Evolutionary conservation across 2,797 vertebrate species (phyloP).

Genomic region (Eidolon dupreanum): DNA sequence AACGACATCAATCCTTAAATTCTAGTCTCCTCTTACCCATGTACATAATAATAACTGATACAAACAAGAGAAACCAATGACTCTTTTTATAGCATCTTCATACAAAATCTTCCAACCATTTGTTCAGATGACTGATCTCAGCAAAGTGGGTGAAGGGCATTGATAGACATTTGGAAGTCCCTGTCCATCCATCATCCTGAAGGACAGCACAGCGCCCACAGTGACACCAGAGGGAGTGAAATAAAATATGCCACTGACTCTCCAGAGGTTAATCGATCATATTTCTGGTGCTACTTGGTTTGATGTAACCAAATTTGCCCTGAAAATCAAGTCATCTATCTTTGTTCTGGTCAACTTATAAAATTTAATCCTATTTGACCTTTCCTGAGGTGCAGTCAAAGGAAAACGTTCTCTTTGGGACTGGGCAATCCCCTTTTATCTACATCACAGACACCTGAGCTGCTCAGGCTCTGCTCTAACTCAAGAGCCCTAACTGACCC

Average conservation of each 20-base stretch:
- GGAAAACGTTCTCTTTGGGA: conserved; percentile 80
- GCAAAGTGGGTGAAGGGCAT: conserved; percentile 67
- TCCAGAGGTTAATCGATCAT: conserved; percentile 74
- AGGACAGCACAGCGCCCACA: conserved; percentile 68
- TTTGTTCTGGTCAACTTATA: conserved; percentile 81
- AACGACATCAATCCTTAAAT: conserved; percentile 61
- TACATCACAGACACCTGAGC: conserved; percentile 79
- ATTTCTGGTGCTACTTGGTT: conserved; percentile 81
- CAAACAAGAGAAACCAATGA: conserved; percentile 51
- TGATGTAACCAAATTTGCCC: conserved; percentile 83
- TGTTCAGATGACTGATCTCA: conserved; percentile 71
- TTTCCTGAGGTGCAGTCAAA: conserved; percentile 82
- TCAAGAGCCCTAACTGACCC: conserved; percentile 78
- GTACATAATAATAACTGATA: conserved; percentile 7
- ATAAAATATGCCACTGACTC: conserved; percentile 70
- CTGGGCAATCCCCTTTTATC: conserved; percentile 75
- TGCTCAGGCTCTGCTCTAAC: conserved; percentile 74
- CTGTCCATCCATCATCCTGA: conserved; percentile 77
- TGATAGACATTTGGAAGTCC: conserved; percentile 74
- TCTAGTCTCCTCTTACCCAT: neutral
- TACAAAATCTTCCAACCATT: conserved; percentile 57
- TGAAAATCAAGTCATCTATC: conserved; percentile 82
- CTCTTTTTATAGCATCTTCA: conserved; percentile 70
- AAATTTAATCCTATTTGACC: conserved; percentile 84
- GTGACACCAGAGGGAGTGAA: conserved; percentile 62